Evolutionary conservation across 2,797 vertebrate genomes (phyloP).

Genomic region (Enteromius radiatus): DNA sequence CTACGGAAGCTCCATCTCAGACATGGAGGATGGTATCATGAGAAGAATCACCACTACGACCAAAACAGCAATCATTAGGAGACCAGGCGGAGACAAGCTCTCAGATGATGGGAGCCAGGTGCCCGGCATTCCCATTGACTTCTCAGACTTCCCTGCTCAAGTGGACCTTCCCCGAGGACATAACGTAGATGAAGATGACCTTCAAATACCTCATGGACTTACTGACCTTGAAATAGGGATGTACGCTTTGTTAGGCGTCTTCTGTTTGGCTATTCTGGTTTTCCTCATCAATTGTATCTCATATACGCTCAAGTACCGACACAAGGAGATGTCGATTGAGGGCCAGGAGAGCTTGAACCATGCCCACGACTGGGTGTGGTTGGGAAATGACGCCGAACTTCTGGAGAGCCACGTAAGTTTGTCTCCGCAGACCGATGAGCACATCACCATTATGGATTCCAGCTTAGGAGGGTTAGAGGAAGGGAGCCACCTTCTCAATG

Average conservation of each 20-base stretch:
- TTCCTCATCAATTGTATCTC: constrained; percentile 97
- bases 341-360: constrained; percentile 88
- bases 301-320: constrained; percentile 91
- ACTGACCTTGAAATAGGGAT: constrained; percentile 96
- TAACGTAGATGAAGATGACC: constrained; percentile 79
- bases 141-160: constrained; percentile 89
- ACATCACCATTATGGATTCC: constrained; percentile 86
- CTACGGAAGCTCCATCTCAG: constrained; percentile 81
- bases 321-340: constrained; percentile 91
- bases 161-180: constrained; percentile 83
- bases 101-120: constrained; percentile 76
- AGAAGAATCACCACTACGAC: constrained; percentile 81
- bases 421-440: constrained; percentile 84
- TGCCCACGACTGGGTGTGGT: constrained; percentile 97
- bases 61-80: constrained; percentile 76
- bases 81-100: constrained; percentile 78
- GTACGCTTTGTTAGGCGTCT: constrained; percentile 96
- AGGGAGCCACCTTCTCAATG: constrained; percentile 84
- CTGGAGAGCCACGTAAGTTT: constrained; percentile 83
- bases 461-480: constrained; percentile 79
- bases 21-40: constrained; percentile 79
- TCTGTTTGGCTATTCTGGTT: constrained; percentile 95
- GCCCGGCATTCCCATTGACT: constrained; percentile 86
- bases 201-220: constrained; percentile 83
- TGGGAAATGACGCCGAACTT: constrained; percentile 90